A percentile compares a stretch with the other conserved stretches of the same genome.
Evolutionary conservation across 2,797 vertebrate species (phyloP).

Genomic region (Vultur gryphus): DNA sequence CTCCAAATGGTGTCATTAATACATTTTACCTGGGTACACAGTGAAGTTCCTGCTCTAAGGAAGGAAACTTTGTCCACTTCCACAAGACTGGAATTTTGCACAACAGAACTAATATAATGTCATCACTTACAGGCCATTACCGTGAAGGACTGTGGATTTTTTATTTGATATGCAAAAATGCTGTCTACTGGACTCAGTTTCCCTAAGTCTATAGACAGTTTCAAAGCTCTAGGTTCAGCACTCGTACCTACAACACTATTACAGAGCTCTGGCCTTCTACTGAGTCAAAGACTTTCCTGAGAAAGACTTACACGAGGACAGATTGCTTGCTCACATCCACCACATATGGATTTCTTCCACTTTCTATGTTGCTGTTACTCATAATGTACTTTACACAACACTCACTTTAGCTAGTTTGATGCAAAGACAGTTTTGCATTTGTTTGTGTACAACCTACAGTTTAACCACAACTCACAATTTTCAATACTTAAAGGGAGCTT

Average conservation of each 20-base stretch:
- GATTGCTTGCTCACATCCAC: neutral
- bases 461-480: neutral
- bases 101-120: neutral
- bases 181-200: neutral
- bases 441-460: neutral
- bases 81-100: neutral
- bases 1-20: neutral
- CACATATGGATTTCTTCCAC: neutral
- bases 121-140: neutral
- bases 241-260: fast-evolving
- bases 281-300: neutral
- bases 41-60: neutral
- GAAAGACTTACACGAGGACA: neutral
- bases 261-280: neutral
- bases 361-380: neutral
- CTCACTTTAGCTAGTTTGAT: neutral
- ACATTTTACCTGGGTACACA: neutral
- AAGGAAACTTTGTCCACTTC: neutral
- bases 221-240: neutral
- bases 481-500: neutral
- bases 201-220: neutral
- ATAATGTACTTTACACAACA: neutral
- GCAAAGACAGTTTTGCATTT: neutral
- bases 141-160: neutral
- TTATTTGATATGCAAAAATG: neutral